Conservation (phyloP, 1,140 invertebrate genomes). For the Pteromalus puparum region DNA sequence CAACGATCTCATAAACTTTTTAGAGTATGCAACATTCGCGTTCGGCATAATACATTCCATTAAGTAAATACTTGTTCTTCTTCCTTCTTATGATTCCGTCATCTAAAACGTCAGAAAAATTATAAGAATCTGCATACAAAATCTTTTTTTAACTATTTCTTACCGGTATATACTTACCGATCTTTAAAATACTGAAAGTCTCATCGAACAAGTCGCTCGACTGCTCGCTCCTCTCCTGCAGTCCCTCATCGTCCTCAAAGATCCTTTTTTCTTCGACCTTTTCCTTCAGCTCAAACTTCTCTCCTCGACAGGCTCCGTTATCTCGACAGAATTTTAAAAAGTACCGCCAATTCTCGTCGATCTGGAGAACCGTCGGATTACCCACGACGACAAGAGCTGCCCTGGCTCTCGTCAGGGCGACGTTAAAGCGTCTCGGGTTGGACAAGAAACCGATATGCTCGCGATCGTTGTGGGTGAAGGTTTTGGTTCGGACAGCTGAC, state of each 20-base stretch:
- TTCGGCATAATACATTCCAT: not conserved
- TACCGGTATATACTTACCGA: not conserved
- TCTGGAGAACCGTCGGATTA: slow-evolving; percentile 79
- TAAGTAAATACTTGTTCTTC: slow-evolving; percentile 16
- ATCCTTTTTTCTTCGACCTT: not conserved
- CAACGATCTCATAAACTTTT: not conserved
- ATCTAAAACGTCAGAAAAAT: not conserved
- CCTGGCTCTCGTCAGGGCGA: slow-evolving; percentile 85
- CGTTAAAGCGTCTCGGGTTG: slow-evolving; percentile 79
- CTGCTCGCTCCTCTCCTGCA: not conserved
- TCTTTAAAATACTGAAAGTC: not conserved
- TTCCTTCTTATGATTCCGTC: slow-evolving; percentile 20
- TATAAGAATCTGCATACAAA: not conserved
- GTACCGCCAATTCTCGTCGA: slow-evolving; percentile 79
- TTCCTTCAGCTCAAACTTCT: not conserved
- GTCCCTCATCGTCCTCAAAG: not conserved
- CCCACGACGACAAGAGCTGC: slow-evolving; percentile 85
- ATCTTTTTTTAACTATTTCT: no score
- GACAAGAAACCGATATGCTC: slow-evolving; percentile 51
- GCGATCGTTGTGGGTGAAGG: slow-evolving; percentile 78
- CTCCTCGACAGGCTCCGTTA: slow-evolving; percentile 8
- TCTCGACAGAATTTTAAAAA: slow-evolving; percentile 17
- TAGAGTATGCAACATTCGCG: slow-evolving; percentile 2
- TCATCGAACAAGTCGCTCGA: slow-evolving; percentile 10
- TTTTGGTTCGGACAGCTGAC: slow-evolving; percentile 79